These are phyloP conservation scores for Parauchenoglanis ngamensis DNA, from an alignment of 2,797 vertebrate species.

Conservation along the genomic window DNA sequence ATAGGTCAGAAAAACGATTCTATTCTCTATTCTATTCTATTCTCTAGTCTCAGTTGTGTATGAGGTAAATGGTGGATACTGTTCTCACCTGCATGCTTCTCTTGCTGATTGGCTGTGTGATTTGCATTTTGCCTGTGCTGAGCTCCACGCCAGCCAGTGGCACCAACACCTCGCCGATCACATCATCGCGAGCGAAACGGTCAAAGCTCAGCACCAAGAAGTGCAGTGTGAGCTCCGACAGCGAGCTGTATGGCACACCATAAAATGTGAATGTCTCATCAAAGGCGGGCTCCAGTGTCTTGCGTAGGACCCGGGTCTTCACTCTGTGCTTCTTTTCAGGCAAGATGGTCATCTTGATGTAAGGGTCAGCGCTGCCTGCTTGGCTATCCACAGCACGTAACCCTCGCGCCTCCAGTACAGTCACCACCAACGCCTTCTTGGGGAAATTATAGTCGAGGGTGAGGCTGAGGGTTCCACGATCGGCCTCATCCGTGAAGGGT, in stretches of 20 bases:
- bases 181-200: constrained; percentile 92
- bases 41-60: background rate
- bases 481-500: constrained; percentile 80
- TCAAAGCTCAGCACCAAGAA: constrained; percentile 96
- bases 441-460: constrained; percentile 97
- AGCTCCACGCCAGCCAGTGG: constrained; percentile 90
- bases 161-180: constrained; percentile 93
- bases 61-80: background rate
- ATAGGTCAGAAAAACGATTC: background rate
- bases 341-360: constrained; percentile 97
- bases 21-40: no score
- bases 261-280: constrained; percentile 99
- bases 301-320: constrained; percentile 93
- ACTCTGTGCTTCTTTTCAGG: constrained; percentile 95
- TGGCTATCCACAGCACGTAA: constrained; percentile 90
- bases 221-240: constrained; percentile 91
- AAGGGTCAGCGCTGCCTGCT: constrained; percentile 87
- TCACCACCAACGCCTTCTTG: constrained; percentile 95
- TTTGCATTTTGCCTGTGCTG: constrained; percentile 89
- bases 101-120: constrained; percentile 90
- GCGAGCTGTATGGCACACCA: constrained; percentile 90
- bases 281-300: constrained; percentile 90
- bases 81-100: constrained; percentile 88
- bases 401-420: constrained; percentile 87
- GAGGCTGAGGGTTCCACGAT: constrained; percentile 85